Evolutionary conservation across 2,888 invertebrate species (phyloP), one percentile per base, ranked within the genome.

Genomic region (Pyrocoelia pectoralis): DNA sequence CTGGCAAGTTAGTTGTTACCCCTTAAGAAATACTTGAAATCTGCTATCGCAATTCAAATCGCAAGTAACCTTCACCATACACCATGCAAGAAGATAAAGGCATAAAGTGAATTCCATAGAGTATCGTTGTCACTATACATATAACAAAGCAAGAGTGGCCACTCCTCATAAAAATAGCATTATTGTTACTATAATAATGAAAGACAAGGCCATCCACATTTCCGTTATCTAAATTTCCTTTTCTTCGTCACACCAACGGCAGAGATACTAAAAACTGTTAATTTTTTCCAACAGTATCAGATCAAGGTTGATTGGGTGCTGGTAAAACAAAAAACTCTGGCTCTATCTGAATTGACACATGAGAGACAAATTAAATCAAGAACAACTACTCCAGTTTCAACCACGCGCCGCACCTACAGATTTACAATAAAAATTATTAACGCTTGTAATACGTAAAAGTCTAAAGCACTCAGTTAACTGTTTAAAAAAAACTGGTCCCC

Each of bases 401-500:
- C 4, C 8, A 24, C 8, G 8, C 9, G 33, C 33, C 33, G 33
- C 33, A 33, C 33, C 33, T n/a, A 33, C 8, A n/a, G 2, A 24
- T 6, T 33, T 33, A 33, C n/a, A 33, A 33, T 33, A 33, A 33
- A 33, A 33, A 33, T 33, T 33, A 33, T 33, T n/a, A n/a, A 33
- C n/a, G 33, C 33, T 33, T 8, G 8, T n/a, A n/a, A n/a, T 5
- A 5, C 8, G 24, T 8, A 24, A 24, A 24, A 24, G 24, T 24
- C 3, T 24, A 24, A 24, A 24, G 24, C 24, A 24, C 33, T 33
- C 33, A 46, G 46, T 18, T 46, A 43, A 43, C 43, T 46, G 46
- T 17, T 46, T n/a, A n/a, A 46, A 46, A 46, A 46, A 46, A 43
- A 43, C 33, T n/a, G 15, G 41, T 46, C 46, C 9, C 17, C 17